Base-by-base conservation (phyloP, 1,140 invertebrate species). In the Diabrotica undecimpunctata region DNA sequence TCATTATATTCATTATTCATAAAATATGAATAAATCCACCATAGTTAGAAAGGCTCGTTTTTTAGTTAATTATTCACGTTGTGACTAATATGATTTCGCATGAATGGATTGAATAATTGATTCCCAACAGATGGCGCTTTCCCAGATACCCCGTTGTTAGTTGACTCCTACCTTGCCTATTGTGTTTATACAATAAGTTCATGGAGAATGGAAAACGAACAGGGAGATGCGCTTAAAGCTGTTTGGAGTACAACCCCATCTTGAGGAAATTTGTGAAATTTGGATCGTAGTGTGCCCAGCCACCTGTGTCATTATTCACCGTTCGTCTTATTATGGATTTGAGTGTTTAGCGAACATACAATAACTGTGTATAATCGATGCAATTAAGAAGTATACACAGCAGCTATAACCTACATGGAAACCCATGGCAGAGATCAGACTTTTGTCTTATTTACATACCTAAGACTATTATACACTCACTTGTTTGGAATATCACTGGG, bases 71-170 rank as follows among this genome's bases (percentile, higher is more conserved):
- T 46, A 46, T 46, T 46, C 41, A 46, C n/a, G 41, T n/a, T 10
- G n/a, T 46, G 41, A 46, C 41, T 46, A 46, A 46, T 10, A 46
- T 46, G 41, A 46, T 46, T 46, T 46, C 41, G 41, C 41, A 46
- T 46, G 41, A 46, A 46, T 46, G 41, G 41, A n/a, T 46, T 46
- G 41, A 46, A 46, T 46, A 46, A 46, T 46, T 46, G 41, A 46
- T 46, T 46, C n/a, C n/a, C 41, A 6, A 4, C 41, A 46, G 41
- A 46, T 46, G 41, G 41, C 41, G n/a, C 41, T n/a, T 46, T 46
- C 41, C 41, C 41, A 46, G 41, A 46, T 46, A 46, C n/a, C n/a
- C 41, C 8, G 8, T 46, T 46, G 41, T 46, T 46, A 46, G 41
- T 46, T 46, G 41, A 46, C 41, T 46, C 41, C 41, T 46, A 46